Evolutionary conservation across 2,888 invertebrate species (phyloP).

Genomic region (Lithophane socia): DNA sequence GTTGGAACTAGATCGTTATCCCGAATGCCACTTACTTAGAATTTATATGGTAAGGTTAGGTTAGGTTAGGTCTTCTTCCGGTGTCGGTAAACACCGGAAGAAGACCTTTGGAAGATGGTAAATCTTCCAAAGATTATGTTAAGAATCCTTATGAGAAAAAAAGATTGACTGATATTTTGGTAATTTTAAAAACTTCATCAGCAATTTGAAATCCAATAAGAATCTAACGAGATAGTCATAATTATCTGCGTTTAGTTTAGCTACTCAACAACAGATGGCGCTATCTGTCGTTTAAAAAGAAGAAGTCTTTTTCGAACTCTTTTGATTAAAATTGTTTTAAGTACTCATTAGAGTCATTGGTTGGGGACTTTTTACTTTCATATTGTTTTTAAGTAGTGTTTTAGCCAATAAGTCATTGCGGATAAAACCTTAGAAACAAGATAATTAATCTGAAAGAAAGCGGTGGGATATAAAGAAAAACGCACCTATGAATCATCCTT

Average conservation of each 20-base stretch:
- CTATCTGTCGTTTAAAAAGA: not conserved
- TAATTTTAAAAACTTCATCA: not conserved
- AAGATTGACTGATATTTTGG: not conserved
- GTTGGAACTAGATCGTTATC: no score
- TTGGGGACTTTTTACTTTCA: no score
- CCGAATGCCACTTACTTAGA: no score
- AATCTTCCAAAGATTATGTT: not conserved
- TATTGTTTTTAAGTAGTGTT: not conserved
- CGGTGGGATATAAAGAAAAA: constrained; percentile 74
- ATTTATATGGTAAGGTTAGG: no score
- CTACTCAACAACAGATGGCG: constrained; percentile 76
- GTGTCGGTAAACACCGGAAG: no score
- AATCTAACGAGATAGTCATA: not conserved
- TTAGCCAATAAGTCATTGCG: no score
- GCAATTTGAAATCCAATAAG: not conserved
- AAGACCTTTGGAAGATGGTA: no score
- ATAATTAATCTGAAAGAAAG: not conserved
- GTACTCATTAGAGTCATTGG: no score
- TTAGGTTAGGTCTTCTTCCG: no score
- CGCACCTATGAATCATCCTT: constrained; percentile 87
- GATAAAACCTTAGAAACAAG: not conserved
- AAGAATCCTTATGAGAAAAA: not conserved
- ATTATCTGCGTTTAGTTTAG: constrained; percentile 31
- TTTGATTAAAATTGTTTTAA: not conserved
- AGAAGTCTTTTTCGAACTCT: not conserved